Conservation (phyloP, 2,888 invertebrate genomes). For the Calameuta pallipes region DNA sequence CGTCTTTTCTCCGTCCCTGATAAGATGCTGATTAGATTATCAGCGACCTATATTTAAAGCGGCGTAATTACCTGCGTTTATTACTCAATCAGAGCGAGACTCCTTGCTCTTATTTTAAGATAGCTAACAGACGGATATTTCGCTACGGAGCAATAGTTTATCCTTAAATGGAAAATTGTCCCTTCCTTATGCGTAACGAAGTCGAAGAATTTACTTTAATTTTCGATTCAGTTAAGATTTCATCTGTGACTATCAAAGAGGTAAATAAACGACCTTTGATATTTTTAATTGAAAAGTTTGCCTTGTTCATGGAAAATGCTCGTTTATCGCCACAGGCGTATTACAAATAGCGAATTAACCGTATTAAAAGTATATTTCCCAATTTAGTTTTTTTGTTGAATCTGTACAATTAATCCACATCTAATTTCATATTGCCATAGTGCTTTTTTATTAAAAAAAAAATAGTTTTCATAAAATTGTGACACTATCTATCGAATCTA, state of each 20-base stretch:
- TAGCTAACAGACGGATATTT: not conserved
- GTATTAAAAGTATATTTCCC: not conserved
- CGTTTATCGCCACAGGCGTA: not conserved
- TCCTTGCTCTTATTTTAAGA: not conserved
- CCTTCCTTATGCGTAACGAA: not conserved
- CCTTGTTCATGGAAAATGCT: not conserved
- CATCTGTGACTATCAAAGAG: not conserved
- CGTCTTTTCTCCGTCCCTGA: constrained; percentile 18
- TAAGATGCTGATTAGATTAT: constrained; percentile 26
- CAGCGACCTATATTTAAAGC: constrained; percentile 15
- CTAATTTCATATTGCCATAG: not conserved
- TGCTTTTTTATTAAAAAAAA: not conserved
- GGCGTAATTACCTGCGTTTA: constrained; percentile 20
- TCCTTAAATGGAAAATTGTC: not conserved
- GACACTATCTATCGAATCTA: not conserved
- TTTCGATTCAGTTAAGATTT: not conserved
- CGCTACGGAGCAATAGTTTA: not conserved
- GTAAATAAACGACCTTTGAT: not conserved
- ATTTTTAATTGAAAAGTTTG: not conserved
- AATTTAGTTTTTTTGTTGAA: not conserved
- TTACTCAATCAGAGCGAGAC: constrained; percentile 28
- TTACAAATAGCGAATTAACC: not conserved
- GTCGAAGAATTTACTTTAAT: not conserved
- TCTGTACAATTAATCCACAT: not conserved
- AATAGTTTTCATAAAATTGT: not conserved